These are phyloP conservation scores for Tenthredo livida DNA, from an alignment of 2,888 invertebrate species.

Conservation along the genomic window DNA sequence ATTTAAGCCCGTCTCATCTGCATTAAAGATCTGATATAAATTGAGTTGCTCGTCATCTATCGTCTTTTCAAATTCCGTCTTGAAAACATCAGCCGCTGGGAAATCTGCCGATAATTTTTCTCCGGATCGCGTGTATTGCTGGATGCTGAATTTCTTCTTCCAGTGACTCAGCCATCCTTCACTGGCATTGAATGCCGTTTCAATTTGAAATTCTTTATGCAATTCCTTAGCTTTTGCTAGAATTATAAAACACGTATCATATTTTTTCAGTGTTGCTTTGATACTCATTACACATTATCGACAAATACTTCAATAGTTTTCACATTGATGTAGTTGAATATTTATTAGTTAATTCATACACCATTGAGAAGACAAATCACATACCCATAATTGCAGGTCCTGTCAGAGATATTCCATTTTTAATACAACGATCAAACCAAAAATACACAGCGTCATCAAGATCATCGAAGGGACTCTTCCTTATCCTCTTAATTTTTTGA, in stretches of 20 bases:
- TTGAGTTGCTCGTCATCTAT: neutral
- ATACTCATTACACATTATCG: slow-evolving; percentile 3
- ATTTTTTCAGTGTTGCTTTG: neutral
- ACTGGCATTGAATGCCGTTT: neutral
- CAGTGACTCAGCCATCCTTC: slow-evolving; percentile 11
- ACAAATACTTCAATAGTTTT: neutral
- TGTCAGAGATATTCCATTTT: neutral
- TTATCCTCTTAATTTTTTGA: neutral
- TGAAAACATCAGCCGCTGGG: slow-evolving; percentile 17
- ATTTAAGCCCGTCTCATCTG: slow-evolving; percentile 65
- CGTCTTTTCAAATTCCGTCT: neutral
- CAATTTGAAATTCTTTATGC: neutral
- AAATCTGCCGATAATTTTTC: slow-evolving; percentile 11
- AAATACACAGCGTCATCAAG: slow-evolving; percentile 13
- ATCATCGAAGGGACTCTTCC: neutral
- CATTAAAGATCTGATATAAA: slow-evolving; percentile 62
- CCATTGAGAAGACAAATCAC: neutral
- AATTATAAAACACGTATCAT: neutral
- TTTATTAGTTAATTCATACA: neutral
- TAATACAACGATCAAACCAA: slow-evolving; percentile 14
- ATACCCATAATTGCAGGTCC: slow-evolving; percentile 17
- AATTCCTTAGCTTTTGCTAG: slow-evolving; percentile 17
- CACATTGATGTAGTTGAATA: neutral
- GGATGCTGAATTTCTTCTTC: slow-evolving; percentile 16
- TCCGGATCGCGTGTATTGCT: neutral